Evolutionary conservation across 2,113 vertebrate species (phyloP).

Genomic region (Xenopus laevis): DNA sequence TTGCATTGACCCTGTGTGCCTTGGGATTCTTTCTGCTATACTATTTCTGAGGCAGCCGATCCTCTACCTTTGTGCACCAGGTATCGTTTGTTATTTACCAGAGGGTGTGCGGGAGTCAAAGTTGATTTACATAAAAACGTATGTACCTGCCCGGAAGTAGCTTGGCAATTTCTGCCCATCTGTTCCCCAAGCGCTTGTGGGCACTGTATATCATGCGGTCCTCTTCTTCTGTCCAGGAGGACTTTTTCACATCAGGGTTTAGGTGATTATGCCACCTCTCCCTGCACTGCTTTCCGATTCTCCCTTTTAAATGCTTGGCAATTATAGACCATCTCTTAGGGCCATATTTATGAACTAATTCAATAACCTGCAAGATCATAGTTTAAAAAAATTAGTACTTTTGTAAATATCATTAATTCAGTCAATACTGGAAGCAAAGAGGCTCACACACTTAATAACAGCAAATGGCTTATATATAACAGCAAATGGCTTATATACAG

Average conservation of each 20-base stretch:
- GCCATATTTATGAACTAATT: constrained; percentile 94
- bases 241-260: constrained; percentile 97
- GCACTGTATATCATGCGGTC: constrained; percentile 95
- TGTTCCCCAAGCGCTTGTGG: constrained; percentile 92
- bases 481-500: no score
- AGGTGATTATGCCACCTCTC: constrained; percentile 98
- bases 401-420: background rate
- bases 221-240: constrained; percentile 96
- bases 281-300: constrained; percentile 96
- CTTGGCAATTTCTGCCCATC: constrained; percentile 98
- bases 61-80: no score
- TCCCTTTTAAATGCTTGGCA: constrained; percentile 94
- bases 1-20: no score
- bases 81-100: no score
- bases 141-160: constrained; percentile 90
- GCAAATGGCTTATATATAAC: no score
- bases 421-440: background rate
- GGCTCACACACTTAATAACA: no score
- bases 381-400: constrained; percentile 32
- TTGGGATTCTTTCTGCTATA: no score
- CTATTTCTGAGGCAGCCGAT: no score
- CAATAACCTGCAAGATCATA: constrained; percentile 80
- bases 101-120: no score
- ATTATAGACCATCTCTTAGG: constrained; percentile 98
- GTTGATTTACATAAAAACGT: no score